Evolutionary conservation across 1,140 invertebrate species (phyloP), one percentile per base, ranked within the genome.

Genomic region (Gonioctena quinquepunctata): DNA sequence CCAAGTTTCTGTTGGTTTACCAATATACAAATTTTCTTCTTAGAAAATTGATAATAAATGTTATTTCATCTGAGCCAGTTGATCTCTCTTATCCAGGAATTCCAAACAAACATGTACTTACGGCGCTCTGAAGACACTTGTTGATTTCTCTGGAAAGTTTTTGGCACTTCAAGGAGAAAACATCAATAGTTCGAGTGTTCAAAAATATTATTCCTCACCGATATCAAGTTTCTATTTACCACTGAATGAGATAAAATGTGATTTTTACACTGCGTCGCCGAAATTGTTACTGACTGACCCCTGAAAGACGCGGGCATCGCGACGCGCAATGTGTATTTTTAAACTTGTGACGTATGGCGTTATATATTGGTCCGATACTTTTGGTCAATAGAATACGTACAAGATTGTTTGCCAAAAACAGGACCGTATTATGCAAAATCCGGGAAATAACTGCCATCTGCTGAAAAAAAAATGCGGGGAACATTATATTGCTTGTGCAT

Each of bases 371-470:
- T 48, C 61, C 6, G 22, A 3, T 13, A 49, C 19, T 63, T 63
- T 49, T 63, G 28, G 61, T 63, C 61, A 63, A 63, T 63, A 63
- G 61, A 63, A 63, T 5, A 63, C 61, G 42, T 63, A 63, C 61
- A 63, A 63, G 25, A 50, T 18, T 63, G 16, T 42, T 42, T 42
- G 33, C 13, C 33, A 42, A 42, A 42, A 11, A 11, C 33, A 42
- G 33, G 16, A 42, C 33, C 7, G 33, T n/a, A 42, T 42, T n/a
- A 42, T n/a, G n/a, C n/a, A n/a, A n/a, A n/a, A n/a, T n/a, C n/a
- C n/a, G n/a, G n/a, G n/a, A n/a, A n/a, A n/a, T n/a, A n/a, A n/a
- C n/a, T n/a, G n/a, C n/a, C n/a, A n/a, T n/a, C n/a, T n/a, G n/a
- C n/a, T n/a, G n/a, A n/a, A n/a, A n/a, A n/a, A n/a, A n/a, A n/a